Conservation (phyloP, 2,113 vertebrate species). For the Tenrec ecaudatus region DNA sequence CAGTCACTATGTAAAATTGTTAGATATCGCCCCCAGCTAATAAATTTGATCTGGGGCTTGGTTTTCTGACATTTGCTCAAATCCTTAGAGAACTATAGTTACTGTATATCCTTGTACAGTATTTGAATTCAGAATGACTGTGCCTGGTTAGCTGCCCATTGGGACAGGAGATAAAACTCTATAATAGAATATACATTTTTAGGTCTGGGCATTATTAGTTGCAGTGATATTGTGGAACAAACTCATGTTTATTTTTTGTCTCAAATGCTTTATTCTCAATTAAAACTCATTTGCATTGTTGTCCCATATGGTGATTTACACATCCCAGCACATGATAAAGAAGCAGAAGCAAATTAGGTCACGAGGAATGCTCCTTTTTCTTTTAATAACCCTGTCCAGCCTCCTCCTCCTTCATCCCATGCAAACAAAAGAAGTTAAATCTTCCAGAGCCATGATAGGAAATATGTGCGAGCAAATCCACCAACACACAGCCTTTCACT, state of each 20-base stretch:
- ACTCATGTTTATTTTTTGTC: slow-evolving; percentile 78
- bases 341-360: slow-evolving; percentile 37
- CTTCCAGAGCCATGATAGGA: slow-evolving; percentile 68
- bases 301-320: slow-evolving; percentile 78
- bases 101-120: slow-evolving; percentile 87
- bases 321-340: slow-evolving; percentile 67
- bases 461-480: slow-evolving; percentile 68
- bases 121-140: slow-evolving; percentile 85
- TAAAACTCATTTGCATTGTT: slow-evolving; percentile 79
- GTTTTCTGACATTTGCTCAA: slow-evolving; percentile 88
- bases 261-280: slow-evolving; percentile 83
- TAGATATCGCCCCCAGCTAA: slow-evolving; percentile 87
- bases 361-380: not conserved
- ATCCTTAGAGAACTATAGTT: slow-evolving; percentile 87
- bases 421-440: slow-evolving; percentile 79
- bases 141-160: slow-evolving; percentile 67
- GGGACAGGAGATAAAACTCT: slow-evolving; percentile 86
- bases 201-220: slow-evolving; percentile 80
- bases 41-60: slow-evolving; percentile 88
- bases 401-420: slow-evolving; percentile 25
- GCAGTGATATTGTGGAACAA: slow-evolving; percentile 82
- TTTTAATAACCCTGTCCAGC: slow-evolving; percentile 30
- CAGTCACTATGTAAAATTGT: slow-evolving; percentile 86
- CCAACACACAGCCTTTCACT: slow-evolving; percentile 69
- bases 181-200: slow-evolving; percentile 83